Base-by-base conservation (phyloP, 2,888 invertebrate genomes). In the Hylaea fasciaria region DNA sequence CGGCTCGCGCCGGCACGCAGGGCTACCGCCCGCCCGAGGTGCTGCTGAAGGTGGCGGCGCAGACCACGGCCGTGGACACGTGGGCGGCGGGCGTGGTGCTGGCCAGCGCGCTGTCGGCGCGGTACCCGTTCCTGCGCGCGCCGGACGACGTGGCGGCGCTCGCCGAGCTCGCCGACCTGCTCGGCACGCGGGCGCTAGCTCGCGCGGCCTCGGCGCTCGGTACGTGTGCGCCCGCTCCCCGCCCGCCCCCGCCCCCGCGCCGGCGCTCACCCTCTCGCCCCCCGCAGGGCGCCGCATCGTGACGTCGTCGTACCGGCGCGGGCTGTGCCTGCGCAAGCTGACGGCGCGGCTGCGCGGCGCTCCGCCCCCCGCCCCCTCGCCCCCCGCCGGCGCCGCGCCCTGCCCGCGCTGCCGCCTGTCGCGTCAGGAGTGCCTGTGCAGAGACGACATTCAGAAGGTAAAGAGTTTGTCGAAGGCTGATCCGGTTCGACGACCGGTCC, bases 41-140 rank as follows among this genome's bases (percentile, higher is more conserved):
- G 72, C 85, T 97, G 69, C 91, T 98, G 32, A 97, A 97, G 86
- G 94, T 94, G 82, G 91, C 94, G n/a, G 91, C 94, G 63, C 98
- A 98, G 91, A 95, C 95, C 35, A 95, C 96, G 74, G 96, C 96
- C 64, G 96, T 98, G 69, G 98, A 98, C 89, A 93, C 97, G 74
- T 98, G 98, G 98, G 96, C 98, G 49, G 94, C 95, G 44, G 98
- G 98, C 59, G 95, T 98, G 50, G 97, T 98, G 71, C 94, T 98
- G 78, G 89, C 79, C 47, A 84, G 83, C 72, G 82, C 97, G 68
- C 91, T 98, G 39, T 95, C 96, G 72, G 95, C 95, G 43, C 95
- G 97, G 11, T 97, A 96, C 89, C 97, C 97, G 52, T 96, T 98
- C 85, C 96, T 98, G 83, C 95, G 96, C 73, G 96, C 97, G 17